These are phyloP conservation scores for Dolichallabes microphthalmus DNA, from an alignment of 2,113 vertebrate species.

Conservation along the genomic window DNA sequence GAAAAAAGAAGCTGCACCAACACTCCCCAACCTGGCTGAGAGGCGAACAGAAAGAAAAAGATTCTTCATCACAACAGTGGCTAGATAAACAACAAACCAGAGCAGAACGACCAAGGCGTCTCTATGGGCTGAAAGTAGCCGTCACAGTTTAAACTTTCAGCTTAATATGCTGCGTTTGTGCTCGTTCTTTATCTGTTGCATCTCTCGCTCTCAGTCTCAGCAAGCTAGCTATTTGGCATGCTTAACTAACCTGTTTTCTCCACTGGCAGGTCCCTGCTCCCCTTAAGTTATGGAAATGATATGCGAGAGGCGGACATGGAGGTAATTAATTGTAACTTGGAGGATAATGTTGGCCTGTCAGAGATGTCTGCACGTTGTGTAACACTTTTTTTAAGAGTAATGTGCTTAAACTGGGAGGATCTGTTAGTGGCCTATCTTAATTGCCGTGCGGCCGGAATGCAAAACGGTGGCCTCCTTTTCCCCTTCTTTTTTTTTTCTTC, in stretches of 20 bases:
- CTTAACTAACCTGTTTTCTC: conserved; percentile 86
- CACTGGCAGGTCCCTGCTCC: conserved; percentile 83
- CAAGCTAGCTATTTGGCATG: conserved; percentile 66
- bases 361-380: conserved; percentile 89
- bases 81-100: conserved; percentile 19
- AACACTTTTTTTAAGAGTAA: conserved; percentile 89
- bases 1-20: conserved; percentile 47
- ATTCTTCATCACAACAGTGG: conserved; percentile 57
- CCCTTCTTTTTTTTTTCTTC: conserved; percentile 68
- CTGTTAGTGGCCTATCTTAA: conserved; percentile 87
- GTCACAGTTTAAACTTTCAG: conserved; percentile 37
- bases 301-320: conserved; percentile 92
- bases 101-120: background rate
- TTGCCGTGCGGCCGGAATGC: conserved; percentile 81
- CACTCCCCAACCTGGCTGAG: conserved; percentile 64
- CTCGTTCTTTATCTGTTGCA: conserved; percentile 48
- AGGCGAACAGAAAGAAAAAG: conserved; percentile 65
- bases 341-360: conserved; percentile 99
- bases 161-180: conserved; percentile 41
- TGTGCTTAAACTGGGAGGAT: conserved; percentile 88
- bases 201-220: conserved; percentile 39
- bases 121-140: conserved; percentile 31
- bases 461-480: conserved; percentile 67
- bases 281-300: conserved; percentile 96
- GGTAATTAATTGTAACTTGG: conserved; percentile 99